Evolutionary conservation across 2,888 invertebrate genomes (phyloP).

Genomic region (Clivina fossor): DNA sequence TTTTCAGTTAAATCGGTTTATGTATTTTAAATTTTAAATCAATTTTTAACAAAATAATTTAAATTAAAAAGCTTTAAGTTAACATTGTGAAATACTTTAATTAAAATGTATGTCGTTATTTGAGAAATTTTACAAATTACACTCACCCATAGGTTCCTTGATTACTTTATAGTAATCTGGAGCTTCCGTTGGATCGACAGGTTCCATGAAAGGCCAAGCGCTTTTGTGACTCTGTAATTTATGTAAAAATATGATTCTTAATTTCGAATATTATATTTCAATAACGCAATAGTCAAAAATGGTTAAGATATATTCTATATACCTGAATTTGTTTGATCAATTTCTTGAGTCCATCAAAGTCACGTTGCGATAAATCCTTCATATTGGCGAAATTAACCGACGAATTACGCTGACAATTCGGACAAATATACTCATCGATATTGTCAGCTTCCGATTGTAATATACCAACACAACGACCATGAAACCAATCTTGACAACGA

Average conservation of each 20-base stretch:
- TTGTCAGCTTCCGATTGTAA: constrained; percentile 91
- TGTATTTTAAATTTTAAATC: too few relatives aligned
- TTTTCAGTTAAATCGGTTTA: too few relatives aligned
- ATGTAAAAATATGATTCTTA: constrained; percentile 34
- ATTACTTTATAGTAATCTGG: constrained; percentile 96
- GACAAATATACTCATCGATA: constrained; percentile 95
- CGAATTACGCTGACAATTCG: constrained; percentile 89
- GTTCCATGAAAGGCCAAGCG: constrained; percentile 98
- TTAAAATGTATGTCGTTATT: constrained; percentile 8
- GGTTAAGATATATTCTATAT: too few relatives aligned
- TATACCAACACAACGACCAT: constrained; percentile 95
- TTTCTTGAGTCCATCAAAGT: constrained; percentile 80
- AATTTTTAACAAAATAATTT: too few relatives aligned
- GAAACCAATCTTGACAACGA: constrained; percentile 99
- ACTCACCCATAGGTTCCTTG: constrained; percentile 93
- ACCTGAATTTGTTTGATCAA: constrained; percentile 89
- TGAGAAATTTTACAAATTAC: constrained; percentile 1
- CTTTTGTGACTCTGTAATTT: constrained; percentile 82
- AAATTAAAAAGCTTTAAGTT: too few relatives aligned
- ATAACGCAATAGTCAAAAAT: constrained; percentile 16
- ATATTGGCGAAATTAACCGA: constrained; percentile 88
- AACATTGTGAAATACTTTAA: not conserved
- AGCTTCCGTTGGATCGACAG: constrained; percentile 93
- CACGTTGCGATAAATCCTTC: constrained; percentile 77
- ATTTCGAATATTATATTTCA: constrained; percentile 25